These are phyloP conservation scores for Pelodiscus sinensis DNA, from an alignment of 2,113 vertebrate species.

Conservation along the genomic window DNA sequence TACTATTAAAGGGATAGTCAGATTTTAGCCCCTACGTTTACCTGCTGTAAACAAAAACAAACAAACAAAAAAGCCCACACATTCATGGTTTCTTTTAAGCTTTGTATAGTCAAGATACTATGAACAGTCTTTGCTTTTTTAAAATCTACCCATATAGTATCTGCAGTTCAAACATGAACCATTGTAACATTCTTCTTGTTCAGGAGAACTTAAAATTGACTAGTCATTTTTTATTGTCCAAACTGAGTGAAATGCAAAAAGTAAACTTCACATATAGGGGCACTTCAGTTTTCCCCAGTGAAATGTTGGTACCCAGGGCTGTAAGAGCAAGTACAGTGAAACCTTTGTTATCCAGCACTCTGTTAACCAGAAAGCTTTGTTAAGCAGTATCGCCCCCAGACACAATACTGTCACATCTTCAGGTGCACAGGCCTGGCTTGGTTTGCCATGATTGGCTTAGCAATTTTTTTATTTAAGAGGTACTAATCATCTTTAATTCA, in stretches of 20 bases:
- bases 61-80: too few relatives aligned
- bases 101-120: background rate
- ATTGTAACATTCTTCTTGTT: background rate
- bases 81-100: background rate
- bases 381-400: too few relatives aligned
- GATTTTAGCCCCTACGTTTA: background rate
- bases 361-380: too few relatives aligned
- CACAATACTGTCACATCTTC: too few relatives aligned
- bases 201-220: background rate
- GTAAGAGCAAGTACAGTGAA: background rate
- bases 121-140: background rate
- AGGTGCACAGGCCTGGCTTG: too few relatives aligned
- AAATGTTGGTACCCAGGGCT: background rate
- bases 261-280: background rate
- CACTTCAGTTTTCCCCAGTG: background rate
- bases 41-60: background rate
- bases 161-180: background rate
- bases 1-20: background rate
- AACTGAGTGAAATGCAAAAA: background rate
- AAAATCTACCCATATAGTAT: background rate
- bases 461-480: too few relatives aligned
- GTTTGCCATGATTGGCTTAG: too few relatives aligned
- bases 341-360: too few relatives aligned
- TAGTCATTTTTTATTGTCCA: background rate
- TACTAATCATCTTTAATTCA: too few relatives aligned